phyloP scores from a whole-genome alignment of 2,888 invertebrate species.

The Polyploca ridens region DNA sequence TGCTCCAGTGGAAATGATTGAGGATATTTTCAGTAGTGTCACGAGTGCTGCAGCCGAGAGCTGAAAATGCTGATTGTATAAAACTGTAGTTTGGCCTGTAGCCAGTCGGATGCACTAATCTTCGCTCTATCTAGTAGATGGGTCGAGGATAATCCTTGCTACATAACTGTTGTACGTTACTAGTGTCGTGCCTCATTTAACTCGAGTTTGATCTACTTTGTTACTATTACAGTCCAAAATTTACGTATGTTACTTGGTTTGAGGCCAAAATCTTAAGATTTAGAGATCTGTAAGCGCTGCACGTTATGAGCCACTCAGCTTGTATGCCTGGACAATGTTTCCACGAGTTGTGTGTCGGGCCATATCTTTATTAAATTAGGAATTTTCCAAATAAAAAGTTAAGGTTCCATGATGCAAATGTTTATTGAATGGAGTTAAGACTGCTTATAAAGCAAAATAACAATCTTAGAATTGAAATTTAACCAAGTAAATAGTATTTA shows the following conservation, averaged over 20 bases:
- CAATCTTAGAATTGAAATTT: too few species aligned
- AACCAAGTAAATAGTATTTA: too few species aligned
- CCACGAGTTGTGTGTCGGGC: too few species aligned
- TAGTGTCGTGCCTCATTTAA: background rate
- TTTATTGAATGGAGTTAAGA: too few species aligned
- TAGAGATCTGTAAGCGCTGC: too few species aligned
- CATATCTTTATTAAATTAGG: too few species aligned
- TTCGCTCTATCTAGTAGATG: conserved; percentile 9
- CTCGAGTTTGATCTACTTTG: background rate
- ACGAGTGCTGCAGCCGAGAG: conserved; percentile 23
- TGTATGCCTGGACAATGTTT: too few species aligned
- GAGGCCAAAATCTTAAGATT: background rate
- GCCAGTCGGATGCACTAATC: conserved; percentile 31
- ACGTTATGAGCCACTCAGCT: too few species aligned
- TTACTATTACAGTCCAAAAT: background rate
- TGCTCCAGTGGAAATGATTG: conserved; percentile 22
- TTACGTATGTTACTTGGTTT: background rate
- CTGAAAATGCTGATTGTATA: conserved; percentile 32
- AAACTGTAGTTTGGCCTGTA: conserved; percentile 31
- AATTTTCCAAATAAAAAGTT: too few species aligned
- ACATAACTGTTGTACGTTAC: background rate
- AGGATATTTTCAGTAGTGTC: conserved; percentile 25
- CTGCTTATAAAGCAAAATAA: too few species aligned
- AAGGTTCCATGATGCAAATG: too few species aligned
- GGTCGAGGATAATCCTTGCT: conserved; percentile 1